phyloP scores from a whole-genome alignment of 2,797 vertebrate species.

The Podarcis siculus region DNA sequence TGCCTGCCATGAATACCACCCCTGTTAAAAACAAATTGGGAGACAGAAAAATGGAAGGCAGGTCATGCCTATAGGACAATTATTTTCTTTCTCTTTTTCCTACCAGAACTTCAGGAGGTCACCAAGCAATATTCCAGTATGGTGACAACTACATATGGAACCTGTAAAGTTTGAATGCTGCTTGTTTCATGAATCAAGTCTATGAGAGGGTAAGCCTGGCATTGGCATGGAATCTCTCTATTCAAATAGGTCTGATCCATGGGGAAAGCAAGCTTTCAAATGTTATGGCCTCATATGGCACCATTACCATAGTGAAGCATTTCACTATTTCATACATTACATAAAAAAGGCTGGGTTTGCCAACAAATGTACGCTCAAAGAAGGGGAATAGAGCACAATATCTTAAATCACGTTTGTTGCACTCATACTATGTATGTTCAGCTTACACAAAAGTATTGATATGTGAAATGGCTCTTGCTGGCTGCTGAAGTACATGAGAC shows the following conservation, averaged over 20 bases:
- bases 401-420: neutral
- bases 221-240: neutral
- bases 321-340: neutral
- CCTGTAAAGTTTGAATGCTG: neutral
- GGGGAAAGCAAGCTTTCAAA: neutral
- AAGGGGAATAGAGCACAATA: neutral
- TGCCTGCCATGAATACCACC: slow-evolving; percentile 91
- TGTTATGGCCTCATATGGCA: neutral
- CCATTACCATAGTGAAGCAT: neutral
- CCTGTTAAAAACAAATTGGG: slow-evolving; percentile 75
- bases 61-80: too few relatives aligned
- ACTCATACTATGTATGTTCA: neutral
- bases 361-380: neutral
- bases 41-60: neutral
- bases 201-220: neutral
- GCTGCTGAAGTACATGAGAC: neutral
- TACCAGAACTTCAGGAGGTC: neutral
- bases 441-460: neutral
- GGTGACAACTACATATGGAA: neutral
- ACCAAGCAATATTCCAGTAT: neutral
- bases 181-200: neutral
- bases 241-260: neutral
- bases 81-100: neutral
- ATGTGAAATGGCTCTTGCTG: neutral
- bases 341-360: neutral